These are phyloP conservation scores for Pseudopodoces humilis DNA, from an alignment of 2,113 vertebrate species.

Conservation along the genomic window DNA sequence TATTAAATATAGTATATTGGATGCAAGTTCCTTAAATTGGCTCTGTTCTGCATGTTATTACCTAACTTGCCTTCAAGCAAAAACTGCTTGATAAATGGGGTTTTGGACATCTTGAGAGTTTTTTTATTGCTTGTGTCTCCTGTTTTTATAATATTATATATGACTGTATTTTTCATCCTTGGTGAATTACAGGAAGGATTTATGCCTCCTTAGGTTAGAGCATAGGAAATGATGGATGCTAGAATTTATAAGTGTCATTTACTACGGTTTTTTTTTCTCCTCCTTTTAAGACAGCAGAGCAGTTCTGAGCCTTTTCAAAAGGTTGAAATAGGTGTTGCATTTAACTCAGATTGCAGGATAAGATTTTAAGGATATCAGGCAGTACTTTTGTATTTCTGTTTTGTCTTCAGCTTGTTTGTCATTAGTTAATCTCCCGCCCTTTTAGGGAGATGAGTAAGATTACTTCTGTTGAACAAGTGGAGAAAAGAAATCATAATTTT, in stretches of 20 bases:
- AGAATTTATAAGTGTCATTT: background rate
- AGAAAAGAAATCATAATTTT: background rate
- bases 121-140: slow-evolving; percentile 7
- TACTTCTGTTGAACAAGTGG: background rate
- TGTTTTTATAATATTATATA: background rate
- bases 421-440: background rate
- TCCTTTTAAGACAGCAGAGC: background rate
- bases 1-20: background rate
- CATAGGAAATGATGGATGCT: background rate
- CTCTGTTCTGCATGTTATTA: slow-evolving; percentile 11
- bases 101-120: background rate
- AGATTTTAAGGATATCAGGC: background rate
- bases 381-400: background rate
- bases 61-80: background rate
- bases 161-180: slow-evolving; percentile 14
- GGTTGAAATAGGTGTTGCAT: background rate
- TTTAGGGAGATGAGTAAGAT: background rate
- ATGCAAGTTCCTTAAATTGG: background rate
- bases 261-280: background rate
- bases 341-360: background rate
- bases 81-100: slow-evolving; percentile 10
- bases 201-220: background rate
- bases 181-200: background rate
- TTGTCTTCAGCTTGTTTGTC: background rate
- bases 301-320: slow-evolving; percentile 1